Conservation (phyloP, 92 coral and sea anemone genomes). For the Isaurus tuberculatus region DNA sequence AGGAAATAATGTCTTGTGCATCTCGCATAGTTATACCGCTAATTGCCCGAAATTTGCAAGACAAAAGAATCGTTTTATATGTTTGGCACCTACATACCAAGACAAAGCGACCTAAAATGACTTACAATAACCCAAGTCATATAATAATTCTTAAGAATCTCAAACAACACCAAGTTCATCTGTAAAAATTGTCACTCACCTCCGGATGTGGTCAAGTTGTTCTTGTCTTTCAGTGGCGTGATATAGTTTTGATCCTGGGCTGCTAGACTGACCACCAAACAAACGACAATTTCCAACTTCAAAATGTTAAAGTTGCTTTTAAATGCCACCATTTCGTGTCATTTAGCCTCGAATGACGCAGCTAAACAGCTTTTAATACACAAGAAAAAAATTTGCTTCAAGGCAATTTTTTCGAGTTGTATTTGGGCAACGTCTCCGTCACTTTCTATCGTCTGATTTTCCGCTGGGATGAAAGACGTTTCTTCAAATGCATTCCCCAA, state of each 20-base stretch:
- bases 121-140: conserved; percentile 11
- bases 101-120: conserved; percentile 5
- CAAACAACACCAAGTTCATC: neutral
- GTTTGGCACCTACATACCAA: conserved; percentile 27
- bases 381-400: neutral
- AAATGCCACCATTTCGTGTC: conserved; percentile 24
- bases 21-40: conserved; percentile 35
- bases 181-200: conserved; percentile 12
- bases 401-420: neutral
- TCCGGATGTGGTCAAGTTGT: conserved; percentile 47
- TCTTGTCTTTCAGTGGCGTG: conserved; percentile 36
- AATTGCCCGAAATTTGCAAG: conserved; percentile 40
- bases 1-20: conserved; percentile 9
- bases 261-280: conserved; percentile 4
- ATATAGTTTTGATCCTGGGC: conserved; percentile 36
- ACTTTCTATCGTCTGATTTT: neutral
- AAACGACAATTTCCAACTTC: conserved; percentile 24
- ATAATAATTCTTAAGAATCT: neutral
- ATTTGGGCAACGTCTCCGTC: neutral
- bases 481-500: neutral
- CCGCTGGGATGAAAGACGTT: neutral
- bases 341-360: neutral
- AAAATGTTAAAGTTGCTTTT: conserved; percentile 6
- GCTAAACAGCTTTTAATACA: neutral
- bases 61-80: conserved; percentile 28